These are phyloP conservation scores for Eurytoma adleriae DNA, from an alignment of 2,888 invertebrate genomes.

Conservation along the genomic window DNA sequence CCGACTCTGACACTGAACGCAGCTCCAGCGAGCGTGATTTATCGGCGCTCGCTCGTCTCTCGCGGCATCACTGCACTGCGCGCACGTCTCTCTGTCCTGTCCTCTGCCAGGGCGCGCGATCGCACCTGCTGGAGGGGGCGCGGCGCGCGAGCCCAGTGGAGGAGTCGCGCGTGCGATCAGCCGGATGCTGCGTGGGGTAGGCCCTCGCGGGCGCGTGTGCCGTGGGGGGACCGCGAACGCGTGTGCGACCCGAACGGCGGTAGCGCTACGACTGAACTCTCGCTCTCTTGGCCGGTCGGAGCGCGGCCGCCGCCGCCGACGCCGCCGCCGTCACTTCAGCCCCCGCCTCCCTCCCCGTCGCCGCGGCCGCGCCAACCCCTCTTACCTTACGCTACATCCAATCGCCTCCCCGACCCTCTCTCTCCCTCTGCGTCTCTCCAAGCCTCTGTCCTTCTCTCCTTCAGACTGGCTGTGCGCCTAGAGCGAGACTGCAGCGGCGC, in stretches of 20 bases:
- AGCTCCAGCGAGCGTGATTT: too few relatives aligned
- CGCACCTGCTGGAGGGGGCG: neutral
- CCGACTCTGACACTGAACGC: too few relatives aligned
- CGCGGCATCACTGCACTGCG: too few relatives aligned
- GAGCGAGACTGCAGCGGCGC: too few relatives aligned
- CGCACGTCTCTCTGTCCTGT: too few relatives aligned
- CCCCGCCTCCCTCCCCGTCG: slow-evolving; percentile 22
- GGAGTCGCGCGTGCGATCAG: slow-evolving; percentile 62
- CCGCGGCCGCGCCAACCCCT: slow-evolving; percentile 40
- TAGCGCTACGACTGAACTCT: slow-evolving; percentile 72
- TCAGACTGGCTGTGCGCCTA: too few relatives aligned
- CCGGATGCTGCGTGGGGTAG: slow-evolving; percentile 47
- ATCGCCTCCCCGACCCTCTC: neutral
- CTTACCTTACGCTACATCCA: slow-evolving; percentile 7
- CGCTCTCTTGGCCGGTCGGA: slow-evolving; percentile 16
- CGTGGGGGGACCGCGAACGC: slow-evolving; percentile 43
- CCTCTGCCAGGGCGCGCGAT: too few relatives aligned
- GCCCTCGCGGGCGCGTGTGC: neutral
- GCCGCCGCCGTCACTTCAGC: slow-evolving; percentile 8
- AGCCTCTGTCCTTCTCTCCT: neutral
- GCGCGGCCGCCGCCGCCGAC: slow-evolving; percentile 16
- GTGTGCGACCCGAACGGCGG: slow-evolving; percentile 69
- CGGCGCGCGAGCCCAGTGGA: slow-evolving; percentile 55
- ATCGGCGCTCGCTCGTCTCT: neutral
- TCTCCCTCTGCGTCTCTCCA: neutral